Evolutionary conservation across 2,113 vertebrate species (phyloP).

Genomic region (Phasianus colchicus): DNA sequence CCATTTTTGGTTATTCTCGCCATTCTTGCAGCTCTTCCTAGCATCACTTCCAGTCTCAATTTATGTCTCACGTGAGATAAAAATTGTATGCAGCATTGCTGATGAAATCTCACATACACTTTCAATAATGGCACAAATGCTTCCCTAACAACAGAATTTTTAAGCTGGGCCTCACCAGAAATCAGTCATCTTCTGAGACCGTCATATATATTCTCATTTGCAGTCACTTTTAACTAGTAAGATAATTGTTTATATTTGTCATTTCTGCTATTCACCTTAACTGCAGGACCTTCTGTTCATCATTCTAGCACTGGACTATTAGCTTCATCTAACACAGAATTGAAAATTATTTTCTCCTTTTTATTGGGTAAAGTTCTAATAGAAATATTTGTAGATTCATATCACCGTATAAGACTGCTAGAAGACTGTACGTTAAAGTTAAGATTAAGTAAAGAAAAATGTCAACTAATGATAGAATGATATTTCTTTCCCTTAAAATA

Average conservation of each 20-base stretch:
- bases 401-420: background rate
- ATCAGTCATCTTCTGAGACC: background rate
- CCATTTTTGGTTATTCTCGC: background rate
- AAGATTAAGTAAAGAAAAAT: background rate
- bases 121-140: background rate
- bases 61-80: rapidly evolving
- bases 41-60: background rate
- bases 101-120: background rate
- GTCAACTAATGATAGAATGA: background rate
- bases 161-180: background rate
- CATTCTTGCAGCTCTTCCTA: background rate
- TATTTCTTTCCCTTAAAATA: background rate
- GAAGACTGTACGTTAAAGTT: background rate
- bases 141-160: background rate
- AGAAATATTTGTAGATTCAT: background rate
- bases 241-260: background rate
- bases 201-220: background rate
- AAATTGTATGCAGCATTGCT: background rate
- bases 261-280: background rate
- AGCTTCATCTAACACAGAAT: background rate
- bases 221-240: background rate
- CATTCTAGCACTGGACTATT: background rate
- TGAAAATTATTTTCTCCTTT: background rate
- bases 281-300: background rate
- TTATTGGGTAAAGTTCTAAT: background rate